phyloP scores from a whole-genome alignment of 1,140 invertebrate species.

The Euschistus heros region DNA sequence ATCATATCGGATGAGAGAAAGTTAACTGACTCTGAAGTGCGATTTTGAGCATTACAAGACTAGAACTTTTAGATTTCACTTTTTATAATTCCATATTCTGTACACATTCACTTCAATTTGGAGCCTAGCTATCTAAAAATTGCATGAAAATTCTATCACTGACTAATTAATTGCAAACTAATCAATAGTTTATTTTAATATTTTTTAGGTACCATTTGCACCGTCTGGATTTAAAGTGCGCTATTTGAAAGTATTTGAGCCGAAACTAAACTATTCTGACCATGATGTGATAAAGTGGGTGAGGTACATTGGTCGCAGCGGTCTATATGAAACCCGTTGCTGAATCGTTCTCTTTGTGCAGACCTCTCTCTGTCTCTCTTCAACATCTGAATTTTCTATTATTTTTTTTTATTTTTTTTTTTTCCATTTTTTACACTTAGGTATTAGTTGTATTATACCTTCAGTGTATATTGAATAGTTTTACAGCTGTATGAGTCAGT shows the following conservation, averaged over 20 bases:
- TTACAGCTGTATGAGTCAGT: too few relatives aligned
- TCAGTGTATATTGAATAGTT: too few relatives aligned
- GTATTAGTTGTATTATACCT: too few relatives aligned
- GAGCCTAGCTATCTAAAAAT: too few relatives aligned
- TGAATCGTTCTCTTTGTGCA: neutral
- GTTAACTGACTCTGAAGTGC: too few relatives aligned
- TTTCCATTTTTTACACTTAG: neutral
- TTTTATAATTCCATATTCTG: too few relatives aligned
- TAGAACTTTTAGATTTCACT: too few relatives aligned
- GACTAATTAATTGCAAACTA: too few relatives aligned
- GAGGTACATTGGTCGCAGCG: constrained; percentile 96
- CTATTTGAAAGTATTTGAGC: constrained; percentile 98
- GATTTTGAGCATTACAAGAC: too few relatives aligned
- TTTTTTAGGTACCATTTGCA: constrained; percentile 64
- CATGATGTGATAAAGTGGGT: constrained; percentile 99
- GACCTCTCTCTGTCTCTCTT: neutral
- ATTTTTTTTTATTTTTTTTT: neutral
- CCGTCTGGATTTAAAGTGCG: constrained; percentile 98
- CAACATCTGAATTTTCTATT: neutral
- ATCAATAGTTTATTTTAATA: neutral
- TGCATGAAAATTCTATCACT: too few relatives aligned
- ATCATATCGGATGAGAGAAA: too few relatives aligned
- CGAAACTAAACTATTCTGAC: constrained; percentile 99
- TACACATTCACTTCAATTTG: too few relatives aligned
- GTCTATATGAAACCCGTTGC: constrained; percentile 83